Evolutionary conservation across 2,797 vertebrate species (phyloP).

Genomic region (Selene dorsalis): DNA sequence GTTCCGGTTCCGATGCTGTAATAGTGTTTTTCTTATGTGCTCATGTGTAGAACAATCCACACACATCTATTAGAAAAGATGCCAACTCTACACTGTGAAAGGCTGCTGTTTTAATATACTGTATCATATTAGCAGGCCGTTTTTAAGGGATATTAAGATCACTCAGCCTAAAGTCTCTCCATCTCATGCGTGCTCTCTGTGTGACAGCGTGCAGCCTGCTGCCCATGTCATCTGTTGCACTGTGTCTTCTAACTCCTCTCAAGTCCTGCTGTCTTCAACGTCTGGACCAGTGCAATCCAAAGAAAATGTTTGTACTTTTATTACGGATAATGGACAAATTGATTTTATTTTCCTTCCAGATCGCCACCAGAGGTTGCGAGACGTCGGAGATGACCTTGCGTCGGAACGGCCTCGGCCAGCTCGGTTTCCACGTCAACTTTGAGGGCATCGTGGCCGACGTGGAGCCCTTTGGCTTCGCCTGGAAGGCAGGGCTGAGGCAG

Average conservation of each 20-base stretch:
- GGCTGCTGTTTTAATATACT: constrained; percentile 11
- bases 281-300: not conserved
- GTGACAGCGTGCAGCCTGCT: not conserved
- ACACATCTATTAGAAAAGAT: constrained; percentile 1
- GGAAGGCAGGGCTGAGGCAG: constrained; percentile 96
- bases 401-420: constrained; percentile 94
- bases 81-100: constrained; percentile 6
- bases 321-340: constrained; percentile 3
- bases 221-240: not conserved
- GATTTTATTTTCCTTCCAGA: constrained; percentile 78
- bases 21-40: constrained; percentile 29
- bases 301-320: not conserved
- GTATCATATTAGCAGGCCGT: constrained; percentile 6
- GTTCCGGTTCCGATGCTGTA: constrained; percentile 29
- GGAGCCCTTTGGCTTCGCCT: constrained; percentile 96
- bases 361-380: constrained; percentile 94
- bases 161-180: not conserved
- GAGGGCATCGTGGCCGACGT: constrained; percentile 98
- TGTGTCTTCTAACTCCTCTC: not conserved
- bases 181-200: not conserved
- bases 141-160: constrained; percentile 24
- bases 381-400: constrained; percentile 94
- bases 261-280: not conserved
- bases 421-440: constrained; percentile 98
- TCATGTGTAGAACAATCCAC: not conserved